Conservation (phyloP, 2,113 vertebrate genomes). For the Oostethus manadensis region DNA sequence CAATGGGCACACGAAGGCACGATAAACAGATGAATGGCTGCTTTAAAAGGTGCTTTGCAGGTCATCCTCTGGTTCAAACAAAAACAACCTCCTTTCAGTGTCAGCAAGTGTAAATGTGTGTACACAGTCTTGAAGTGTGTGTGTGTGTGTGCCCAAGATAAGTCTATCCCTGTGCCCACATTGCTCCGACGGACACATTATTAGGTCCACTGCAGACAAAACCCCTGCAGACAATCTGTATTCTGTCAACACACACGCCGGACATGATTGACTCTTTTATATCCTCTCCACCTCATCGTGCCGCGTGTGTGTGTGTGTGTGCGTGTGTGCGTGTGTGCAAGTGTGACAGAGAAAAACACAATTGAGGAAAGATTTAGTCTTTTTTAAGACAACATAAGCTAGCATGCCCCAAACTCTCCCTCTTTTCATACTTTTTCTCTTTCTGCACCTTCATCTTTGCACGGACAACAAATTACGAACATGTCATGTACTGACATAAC, state of each 20-base stretch:
- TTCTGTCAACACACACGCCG: slow-evolving; percentile 17
- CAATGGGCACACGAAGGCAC: slow-evolving; percentile 14
- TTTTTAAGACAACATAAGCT: not conserved
- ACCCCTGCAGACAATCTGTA: slow-evolving; percentile 32
- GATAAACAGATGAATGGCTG: slow-evolving; percentile 16
- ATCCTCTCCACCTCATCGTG: slow-evolving; percentile 29
- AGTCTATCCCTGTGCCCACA: slow-evolving; percentile 36
- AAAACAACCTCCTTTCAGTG: slow-evolving; percentile 16
- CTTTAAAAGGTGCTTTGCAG: slow-evolving; percentile 14
- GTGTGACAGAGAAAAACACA: slow-evolving; percentile 3
- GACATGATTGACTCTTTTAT: slow-evolving; percentile 36
- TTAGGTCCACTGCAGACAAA: slow-evolving; percentile 40
- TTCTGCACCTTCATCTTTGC: slow-evolving; percentile 4
- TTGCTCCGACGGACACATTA: slow-evolving; percentile 44
- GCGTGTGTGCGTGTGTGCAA: slow-evolving; percentile 2
- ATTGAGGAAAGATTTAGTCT: slow-evolving; percentile 18
- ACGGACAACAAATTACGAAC: no score
- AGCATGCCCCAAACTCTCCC: slow-evolving; percentile 4
- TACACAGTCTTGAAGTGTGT: not conserved
- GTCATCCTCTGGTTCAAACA: slow-evolving; percentile 12
- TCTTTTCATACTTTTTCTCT: slow-evolving; percentile 5
- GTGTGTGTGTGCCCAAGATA: slow-evolving; percentile 24
- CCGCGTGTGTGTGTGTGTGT: not conserved
- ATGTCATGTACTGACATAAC: no score
- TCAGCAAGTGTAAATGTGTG: slow-evolving; percentile 10